These are phyloP conservation scores for Abscondita cerata DNA, from an alignment of 2,888 invertebrate genomes.

Conservation along the genomic window DNA sequence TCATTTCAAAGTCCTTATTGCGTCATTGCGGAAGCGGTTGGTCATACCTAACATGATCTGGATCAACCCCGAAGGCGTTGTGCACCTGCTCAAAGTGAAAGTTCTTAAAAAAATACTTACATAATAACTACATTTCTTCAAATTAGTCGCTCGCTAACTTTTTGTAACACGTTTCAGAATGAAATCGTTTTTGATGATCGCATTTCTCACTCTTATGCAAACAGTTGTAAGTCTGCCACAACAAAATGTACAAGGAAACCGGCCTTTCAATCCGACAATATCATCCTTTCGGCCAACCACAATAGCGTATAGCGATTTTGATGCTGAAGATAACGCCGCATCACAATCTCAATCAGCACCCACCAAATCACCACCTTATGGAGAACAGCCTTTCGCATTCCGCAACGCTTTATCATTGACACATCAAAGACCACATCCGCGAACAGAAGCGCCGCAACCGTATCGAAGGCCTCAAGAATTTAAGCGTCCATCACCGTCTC, in stretches of 20 bases:
- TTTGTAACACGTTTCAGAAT: conserved; percentile 21
- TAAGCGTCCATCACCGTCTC: conserved; percentile 21
- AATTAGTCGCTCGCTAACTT: too few relatives aligned
- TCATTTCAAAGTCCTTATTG: too few relatives aligned
- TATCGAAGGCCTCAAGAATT: conserved; percentile 31
- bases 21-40: too few relatives aligned
- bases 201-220: not conserved
- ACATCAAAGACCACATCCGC: conserved; percentile 41
- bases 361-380: conserved; percentile 40
- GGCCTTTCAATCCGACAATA: conserved; percentile 43
- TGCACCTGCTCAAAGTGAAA: conserved; percentile 16
- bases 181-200: not conserved
- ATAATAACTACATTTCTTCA: not conserved
- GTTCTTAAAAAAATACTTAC: conserved; percentile 9
- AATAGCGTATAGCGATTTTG: conserved; percentile 28
- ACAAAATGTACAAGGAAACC: conserved; percentile 18
- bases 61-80: too few relatives aligned
- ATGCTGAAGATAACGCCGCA: conserved; percentile 31
- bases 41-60: too few relatives aligned
- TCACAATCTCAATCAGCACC: conserved; percentile 40
- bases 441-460: conserved; percentile 14
- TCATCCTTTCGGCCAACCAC: conserved; percentile 37
- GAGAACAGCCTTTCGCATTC: conserved; percentile 42
- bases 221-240: not conserved
- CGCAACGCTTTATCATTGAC: conserved; percentile 44